A percentile compares a stretch with the other conserved stretches of the same genome.
phyloP scores from a whole-genome alignment of 2,113 vertebrate species.

The Sorex fumeus region DNA sequence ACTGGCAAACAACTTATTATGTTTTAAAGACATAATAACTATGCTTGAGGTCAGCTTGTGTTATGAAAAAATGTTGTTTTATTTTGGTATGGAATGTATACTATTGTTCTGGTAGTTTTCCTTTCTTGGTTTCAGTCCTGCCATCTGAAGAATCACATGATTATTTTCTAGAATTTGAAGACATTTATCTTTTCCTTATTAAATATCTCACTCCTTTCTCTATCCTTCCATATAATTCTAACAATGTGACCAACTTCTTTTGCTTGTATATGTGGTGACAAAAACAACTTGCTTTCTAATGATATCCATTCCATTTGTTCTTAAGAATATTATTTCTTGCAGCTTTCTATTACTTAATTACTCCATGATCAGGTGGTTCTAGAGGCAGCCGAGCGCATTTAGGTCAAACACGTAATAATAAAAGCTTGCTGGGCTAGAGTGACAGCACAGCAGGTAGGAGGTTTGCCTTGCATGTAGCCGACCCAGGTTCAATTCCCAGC shows the following conservation, averaged over 20 bases:
- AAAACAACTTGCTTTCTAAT: too few relatives aligned
- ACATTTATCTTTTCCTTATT: neutral
- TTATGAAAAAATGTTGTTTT: neutral
- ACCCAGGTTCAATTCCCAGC: too few relatives aligned
- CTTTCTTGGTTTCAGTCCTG: neutral
- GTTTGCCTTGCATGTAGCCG: too few relatives aligned
- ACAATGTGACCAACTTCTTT: neutral
- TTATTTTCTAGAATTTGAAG: slow-evolving; percentile 41
- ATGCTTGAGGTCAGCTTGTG: too few relatives aligned
- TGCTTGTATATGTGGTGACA: slow-evolving; percentile 5
- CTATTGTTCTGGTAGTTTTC: neutral
- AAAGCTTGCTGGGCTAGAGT: too few relatives aligned
- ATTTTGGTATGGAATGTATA: slow-evolving; percentile 13
- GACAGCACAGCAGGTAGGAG: too few relatives aligned
- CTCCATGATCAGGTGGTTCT: neutral
- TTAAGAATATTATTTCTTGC: neutral
- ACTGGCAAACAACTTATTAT: neutral
- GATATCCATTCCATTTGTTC: neutral
- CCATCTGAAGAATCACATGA: too few relatives aligned
- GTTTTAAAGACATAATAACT: slow-evolving; percentile 4
- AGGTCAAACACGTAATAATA: neutral
- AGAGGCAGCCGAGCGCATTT: neutral
- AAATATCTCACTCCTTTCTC: neutral
- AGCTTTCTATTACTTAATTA: neutral
- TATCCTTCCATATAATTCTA: neutral